Evolutionary conservation across 2,797 vertebrate species (phyloP).

Genomic region (Rhincodon typus): DNA sequence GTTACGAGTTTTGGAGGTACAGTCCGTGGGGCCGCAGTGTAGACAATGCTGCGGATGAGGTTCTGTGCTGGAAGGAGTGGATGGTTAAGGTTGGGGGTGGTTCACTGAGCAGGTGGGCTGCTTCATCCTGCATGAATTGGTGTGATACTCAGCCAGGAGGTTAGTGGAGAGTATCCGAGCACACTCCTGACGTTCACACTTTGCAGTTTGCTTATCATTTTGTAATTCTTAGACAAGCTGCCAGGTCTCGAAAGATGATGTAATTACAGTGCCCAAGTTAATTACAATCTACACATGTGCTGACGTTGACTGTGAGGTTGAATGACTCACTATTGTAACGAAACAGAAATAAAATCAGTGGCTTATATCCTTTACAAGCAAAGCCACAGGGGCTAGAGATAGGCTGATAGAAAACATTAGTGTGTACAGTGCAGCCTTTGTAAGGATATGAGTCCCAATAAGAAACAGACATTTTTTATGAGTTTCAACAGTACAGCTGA

Average conservation of each 20-base stretch:
- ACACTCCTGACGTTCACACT: neutral
- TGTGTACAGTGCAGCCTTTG: conserved; percentile 25
- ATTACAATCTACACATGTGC: neutral
- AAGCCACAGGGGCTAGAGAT: conserved; percentile 13
- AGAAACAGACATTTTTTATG: conserved; percentile 24
- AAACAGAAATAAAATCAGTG: neutral
- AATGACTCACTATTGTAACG: conserved; percentile 15
- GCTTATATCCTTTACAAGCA: conserved; percentile 6
- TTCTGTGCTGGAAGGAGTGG: no score
- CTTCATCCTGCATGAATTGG: neutral
- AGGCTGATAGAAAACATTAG: conserved; percentile 12
- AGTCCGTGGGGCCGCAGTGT: no score
- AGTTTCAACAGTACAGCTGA: neutral
- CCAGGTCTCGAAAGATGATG: neutral
- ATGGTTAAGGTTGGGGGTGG: neutral
- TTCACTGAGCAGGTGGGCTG: neutral
- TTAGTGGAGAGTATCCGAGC: neutral
- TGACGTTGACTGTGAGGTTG: neutral
- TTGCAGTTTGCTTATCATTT: neutral
- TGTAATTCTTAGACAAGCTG: neutral
- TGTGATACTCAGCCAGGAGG: no score
- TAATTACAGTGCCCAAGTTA: conserved; percentile 25
- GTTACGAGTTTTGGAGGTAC: neutral
- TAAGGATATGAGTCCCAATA: conserved; percentile 8
- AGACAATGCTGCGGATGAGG: neutral